Evolutionary conservation across 2,888 invertebrate genomes (phyloP).

Genomic region (Epiblema foenella): DNA sequence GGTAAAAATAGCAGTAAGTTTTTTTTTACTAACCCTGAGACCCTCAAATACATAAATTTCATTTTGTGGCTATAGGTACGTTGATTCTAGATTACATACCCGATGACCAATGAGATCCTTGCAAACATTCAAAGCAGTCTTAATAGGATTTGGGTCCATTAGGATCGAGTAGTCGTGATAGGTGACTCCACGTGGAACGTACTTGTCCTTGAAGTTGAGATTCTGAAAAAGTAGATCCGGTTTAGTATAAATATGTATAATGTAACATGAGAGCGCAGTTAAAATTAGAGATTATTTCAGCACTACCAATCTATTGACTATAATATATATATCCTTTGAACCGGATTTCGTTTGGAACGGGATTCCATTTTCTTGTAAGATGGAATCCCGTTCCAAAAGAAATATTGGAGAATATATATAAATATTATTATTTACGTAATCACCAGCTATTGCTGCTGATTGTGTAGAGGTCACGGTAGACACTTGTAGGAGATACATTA

Average conservation of each 20-base stretch:
- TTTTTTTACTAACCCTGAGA: too few relatives aligned
- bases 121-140: conserved; percentile 97
- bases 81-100: conserved; percentile 79
- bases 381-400: too few relatives aligned
- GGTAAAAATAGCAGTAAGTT: too few relatives aligned
- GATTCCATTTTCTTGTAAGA: too few relatives aligned
- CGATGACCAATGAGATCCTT: conserved; percentile 94
- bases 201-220: conserved; percentile 92
- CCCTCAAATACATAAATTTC: too few relatives aligned
- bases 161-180: conserved; percentile 95
- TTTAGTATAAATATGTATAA: not conserved
- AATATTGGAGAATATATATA: too few relatives aligned
- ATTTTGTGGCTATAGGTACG: not conserved
- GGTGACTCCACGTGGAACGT: conserved; percentile 93
- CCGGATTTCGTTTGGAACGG: not conserved
- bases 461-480: too few relatives aligned
- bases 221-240: conserved; percentile 85
- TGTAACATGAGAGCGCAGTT: not conserved
- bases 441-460: too few relatives aligned
- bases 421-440: too few relatives aligned
- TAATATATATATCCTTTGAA: not conserved
- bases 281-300: not conserved
- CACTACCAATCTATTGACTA: not conserved
- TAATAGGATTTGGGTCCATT: conserved; percentile 98
- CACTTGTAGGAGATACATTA: too few relatives aligned